Percentiles rank a stretch among this genome's conserved stretches.
phyloP scores from a whole-genome alignment of 1,140 invertebrate species.

The Ceratosolen solmsi region DNA sequence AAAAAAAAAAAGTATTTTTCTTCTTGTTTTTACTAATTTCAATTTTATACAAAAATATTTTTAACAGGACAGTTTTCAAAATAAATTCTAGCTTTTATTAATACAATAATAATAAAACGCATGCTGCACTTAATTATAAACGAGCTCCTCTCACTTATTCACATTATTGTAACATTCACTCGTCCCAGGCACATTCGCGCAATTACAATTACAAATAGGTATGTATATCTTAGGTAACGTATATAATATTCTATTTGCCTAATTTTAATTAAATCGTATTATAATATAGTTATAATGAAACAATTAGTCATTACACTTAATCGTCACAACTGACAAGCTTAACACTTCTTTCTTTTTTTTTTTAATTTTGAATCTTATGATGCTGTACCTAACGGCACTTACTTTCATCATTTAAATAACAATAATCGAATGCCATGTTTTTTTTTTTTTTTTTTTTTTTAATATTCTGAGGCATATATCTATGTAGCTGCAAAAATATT shows the following conservation, averaged over 20 bases:
- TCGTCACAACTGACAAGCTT: neutral
- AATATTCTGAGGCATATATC: slow-evolving; percentile 6
- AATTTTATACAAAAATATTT: slow-evolving; percentile 46
- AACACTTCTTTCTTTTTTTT: slow-evolving; percentile 1
- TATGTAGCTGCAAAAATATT: slow-evolving; percentile 28
- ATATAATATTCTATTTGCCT: slow-evolving; percentile 45
- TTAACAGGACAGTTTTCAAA: slow-evolving; percentile 27
- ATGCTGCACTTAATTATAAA: slow-evolving; percentile 34
- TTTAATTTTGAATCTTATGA: neutral
- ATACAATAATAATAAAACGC: slow-evolving; percentile 46
- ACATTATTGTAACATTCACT: slow-evolving; percentile 48
- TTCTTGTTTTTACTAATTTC: neutral
- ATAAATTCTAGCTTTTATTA: slow-evolving; percentile 48
- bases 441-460: no score
- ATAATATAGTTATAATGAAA: slow-evolving; percentile 21
- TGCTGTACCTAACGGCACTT: slow-evolving; percentile 36
- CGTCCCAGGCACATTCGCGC: slow-evolving; percentile 38
- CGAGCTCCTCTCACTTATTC: slow-evolving; percentile 46
- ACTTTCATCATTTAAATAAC: slow-evolving; percentile 19
- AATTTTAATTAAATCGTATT: slow-evolving; percentile 25
- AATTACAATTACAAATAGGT: slow-evolving; percentile 49
- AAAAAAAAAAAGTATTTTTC: neutral
- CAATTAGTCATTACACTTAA: neutral
- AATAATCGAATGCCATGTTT: slow-evolving; percentile 20
- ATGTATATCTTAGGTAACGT: slow-evolving; percentile 53